phyloP scores from a whole-genome alignment of 2,797 vertebrate species.

The Staurois parvus region DNA sequence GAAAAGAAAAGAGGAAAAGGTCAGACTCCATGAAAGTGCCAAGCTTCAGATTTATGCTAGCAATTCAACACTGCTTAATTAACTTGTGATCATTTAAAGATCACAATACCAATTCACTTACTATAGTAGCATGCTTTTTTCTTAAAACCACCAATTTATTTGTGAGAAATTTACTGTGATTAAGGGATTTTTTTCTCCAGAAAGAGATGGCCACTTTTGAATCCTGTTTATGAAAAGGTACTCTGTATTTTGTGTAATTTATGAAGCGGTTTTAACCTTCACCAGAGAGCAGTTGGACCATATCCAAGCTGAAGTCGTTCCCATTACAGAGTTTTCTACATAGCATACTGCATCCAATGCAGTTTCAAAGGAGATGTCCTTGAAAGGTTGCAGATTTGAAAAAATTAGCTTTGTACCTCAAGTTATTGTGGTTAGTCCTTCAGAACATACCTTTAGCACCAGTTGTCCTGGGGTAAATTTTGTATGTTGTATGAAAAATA shows the following conservation, averaged over 20 bases:
- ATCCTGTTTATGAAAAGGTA: not conserved
- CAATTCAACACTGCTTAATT: conserved; percentile 6
- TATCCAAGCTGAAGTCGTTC: not conserved
- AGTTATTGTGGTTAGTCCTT: not conserved
- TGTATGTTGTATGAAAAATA: too few species aligned
- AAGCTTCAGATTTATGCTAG: not conserved
- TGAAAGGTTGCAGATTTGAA: not conserved
- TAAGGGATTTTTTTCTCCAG: not conserved
- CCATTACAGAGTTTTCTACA: conserved; percentile 5
- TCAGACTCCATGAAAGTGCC: not conserved
- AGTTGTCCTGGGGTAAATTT: too few species aligned
- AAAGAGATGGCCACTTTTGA: not conserved
- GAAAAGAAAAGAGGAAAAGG: not conserved
- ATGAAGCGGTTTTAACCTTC: not conserved
- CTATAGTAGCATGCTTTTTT: too few species aligned
- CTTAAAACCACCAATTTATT: too few species aligned
- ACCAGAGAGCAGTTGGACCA: not conserved
- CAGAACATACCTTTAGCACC: too few species aligned
- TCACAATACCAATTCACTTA: too few species aligned
- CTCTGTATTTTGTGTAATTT: not conserved
- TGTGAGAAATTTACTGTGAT: too few species aligned
- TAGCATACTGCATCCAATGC: not conserved
- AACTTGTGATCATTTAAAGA: not conserved
- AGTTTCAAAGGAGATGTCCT: not conserved
- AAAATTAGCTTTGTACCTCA: not conserved